A percentile compares a stretch with the other conserved stretches of the same genome.
phyloP scores from a whole-genome alignment of 2,113 vertebrate genomes.

The Phrynosoma platyrhinos region DNA sequence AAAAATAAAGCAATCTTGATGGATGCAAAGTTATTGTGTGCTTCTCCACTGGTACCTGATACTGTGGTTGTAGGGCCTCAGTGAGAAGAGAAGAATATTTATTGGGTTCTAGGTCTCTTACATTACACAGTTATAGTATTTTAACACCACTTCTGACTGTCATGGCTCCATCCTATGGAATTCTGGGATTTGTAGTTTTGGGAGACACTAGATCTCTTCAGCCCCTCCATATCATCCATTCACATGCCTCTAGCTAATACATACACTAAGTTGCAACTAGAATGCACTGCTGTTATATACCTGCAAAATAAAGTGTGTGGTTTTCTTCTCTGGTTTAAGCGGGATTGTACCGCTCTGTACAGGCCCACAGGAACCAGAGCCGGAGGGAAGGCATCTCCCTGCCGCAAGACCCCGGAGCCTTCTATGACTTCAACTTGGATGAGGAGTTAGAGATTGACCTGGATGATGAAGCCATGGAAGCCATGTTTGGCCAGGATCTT shows the following conservation, averaged over 20 bases:
- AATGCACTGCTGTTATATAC: neutral
- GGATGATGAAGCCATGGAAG: constrained; percentile 99
- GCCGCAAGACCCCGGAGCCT: constrained; percentile 88
- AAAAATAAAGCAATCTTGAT: too few species aligned
- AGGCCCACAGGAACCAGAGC: constrained; percentile 94
- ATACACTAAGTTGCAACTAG: neutral
- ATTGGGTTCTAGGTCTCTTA: too few species aligned
- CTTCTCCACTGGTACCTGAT: neutral
- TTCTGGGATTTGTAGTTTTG: too few species aligned
- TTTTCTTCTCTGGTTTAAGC: constrained; percentile 78
- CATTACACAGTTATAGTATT: too few species aligned
- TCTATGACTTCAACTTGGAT: constrained; percentile 98
- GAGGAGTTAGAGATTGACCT: constrained; percentile 98
- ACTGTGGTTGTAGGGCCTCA: neutral
- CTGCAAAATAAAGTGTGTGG: constrained; percentile 66
- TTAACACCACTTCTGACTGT: too few species aligned
- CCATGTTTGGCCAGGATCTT: constrained; percentile 98
- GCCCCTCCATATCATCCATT: too few species aligned
- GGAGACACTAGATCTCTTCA: too few species aligned
- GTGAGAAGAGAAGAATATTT: neutral
- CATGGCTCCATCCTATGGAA: too few species aligned
- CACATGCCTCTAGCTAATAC: neutral
- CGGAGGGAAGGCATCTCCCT: constrained; percentile 89
- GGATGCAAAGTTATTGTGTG: neutral
- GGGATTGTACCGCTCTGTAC: constrained; percentile 95